Conservation (phyloP, 23 tunicate genomes). For the Halocynthia roretzi region DNA sequence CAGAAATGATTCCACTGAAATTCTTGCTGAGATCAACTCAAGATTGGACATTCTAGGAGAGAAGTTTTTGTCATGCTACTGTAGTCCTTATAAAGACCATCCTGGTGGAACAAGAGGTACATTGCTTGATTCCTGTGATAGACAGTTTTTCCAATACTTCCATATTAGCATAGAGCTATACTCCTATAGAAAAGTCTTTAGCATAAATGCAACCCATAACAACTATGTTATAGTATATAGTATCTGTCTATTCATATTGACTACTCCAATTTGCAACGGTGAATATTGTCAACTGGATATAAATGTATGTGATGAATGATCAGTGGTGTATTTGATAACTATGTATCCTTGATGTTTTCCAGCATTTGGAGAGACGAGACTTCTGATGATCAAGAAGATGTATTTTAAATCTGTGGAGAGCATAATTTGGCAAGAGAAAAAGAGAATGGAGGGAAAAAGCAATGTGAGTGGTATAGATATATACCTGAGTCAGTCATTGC, state of each 20-base stretch:
- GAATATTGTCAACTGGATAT: too few species aligned
- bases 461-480: background rate
- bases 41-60: constrained; percentile 32
- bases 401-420: constrained; percentile 67
- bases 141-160: too few species aligned
- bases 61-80: constrained; percentile 31
- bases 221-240: too few species aligned
- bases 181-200: too few species aligned
- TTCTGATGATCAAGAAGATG: constrained; percentile 33
- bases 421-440: constrained; percentile 61
- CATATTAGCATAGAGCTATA: too few species aligned
- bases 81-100: constrained; percentile 44
- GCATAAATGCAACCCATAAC: too few species aligned
- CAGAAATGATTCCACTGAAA: constrained; percentile 5
- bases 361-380: constrained; percentile 47
- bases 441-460: constrained; percentile 41
- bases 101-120: constrained; percentile 50
- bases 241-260: too few species aligned
- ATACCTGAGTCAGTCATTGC: too few species aligned
- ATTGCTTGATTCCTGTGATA: background rate
- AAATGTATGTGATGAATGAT: too few species aligned
- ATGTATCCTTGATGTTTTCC: background rate
- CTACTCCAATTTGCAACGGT: too few species aligned
- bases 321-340: too few species aligned
- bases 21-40: constrained; percentile 16